phyloP scores from a whole-genome alignment of 1,140 invertebrate species.

The Liolophura sinensis region DNA sequence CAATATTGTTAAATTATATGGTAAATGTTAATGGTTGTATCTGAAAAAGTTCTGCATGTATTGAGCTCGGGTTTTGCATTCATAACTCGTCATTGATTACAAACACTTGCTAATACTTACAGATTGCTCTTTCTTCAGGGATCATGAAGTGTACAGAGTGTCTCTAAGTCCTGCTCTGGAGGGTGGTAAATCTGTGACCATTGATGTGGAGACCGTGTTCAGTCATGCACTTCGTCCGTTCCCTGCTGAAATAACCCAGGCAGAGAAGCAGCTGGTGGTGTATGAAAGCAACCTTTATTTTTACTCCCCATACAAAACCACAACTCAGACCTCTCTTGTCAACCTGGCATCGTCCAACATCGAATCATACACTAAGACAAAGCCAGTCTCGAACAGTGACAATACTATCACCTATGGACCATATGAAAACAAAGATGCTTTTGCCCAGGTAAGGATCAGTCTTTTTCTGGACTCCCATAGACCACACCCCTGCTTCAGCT shows the following conservation, averaged over 20 bases:
- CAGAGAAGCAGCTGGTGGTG: slow-evolving; percentile 90
- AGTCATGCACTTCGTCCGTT: slow-evolving; percentile 78
- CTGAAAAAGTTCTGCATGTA: too few species aligned
- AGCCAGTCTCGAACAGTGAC: slow-evolving; percentile 80
- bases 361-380: slow-evolving; percentile 83
- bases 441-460: slow-evolving; percentile 50
- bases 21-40: too few species aligned
- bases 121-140: background rate
- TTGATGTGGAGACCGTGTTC: slow-evolving; percentile 76
- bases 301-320: slow-evolving; percentile 79
- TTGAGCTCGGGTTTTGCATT: too few species aligned
- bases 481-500: background rate
- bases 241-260: slow-evolving; percentile 85
- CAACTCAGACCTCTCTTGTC: slow-evolving; percentile 80
- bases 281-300: slow-evolving; percentile 84
- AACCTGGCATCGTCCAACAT: slow-evolving; percentile 76
- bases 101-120: background rate
- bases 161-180: slow-evolving; percentile 44
- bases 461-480: background rate
- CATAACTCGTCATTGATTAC: too few species aligned
- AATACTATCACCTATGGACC: slow-evolving; percentile 84
- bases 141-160: background rate
- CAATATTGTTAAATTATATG: too few species aligned
- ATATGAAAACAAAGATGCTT: slow-evolving; percentile 74
- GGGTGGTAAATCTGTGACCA: slow-evolving; percentile 48